phyloP scores from a whole-genome alignment of 2,113 vertebrate species.

The Dolichallabes microphthalmus region DNA sequence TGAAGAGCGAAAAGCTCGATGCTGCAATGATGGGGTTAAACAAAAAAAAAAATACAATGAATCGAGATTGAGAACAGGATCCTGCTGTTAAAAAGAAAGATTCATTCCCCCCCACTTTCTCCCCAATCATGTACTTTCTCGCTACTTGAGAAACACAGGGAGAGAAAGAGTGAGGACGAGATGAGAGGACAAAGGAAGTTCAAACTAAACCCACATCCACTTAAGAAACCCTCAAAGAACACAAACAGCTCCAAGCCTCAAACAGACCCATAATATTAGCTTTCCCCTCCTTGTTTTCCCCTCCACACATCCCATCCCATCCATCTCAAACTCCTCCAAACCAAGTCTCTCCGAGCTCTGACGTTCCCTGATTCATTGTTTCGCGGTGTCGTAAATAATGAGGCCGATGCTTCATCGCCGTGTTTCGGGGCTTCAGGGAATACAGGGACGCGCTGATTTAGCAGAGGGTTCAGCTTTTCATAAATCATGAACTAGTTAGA shows the following conservation, averaged over 20 bases:
- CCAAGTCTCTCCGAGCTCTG: constrained; percentile 11
- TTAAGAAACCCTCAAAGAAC: constrained; percentile 54
- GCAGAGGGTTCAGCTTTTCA: constrained; percentile 15
- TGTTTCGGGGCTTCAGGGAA: constrained; percentile 14
- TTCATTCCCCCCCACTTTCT: background rate
- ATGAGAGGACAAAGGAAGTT: constrained; percentile 48
- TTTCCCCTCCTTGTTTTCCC: constrained; percentile 24
- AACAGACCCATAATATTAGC: constrained; percentile 37
- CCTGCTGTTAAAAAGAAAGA: background rate
- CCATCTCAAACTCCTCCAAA: constrained; percentile 26
- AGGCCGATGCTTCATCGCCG: constrained; percentile 8
- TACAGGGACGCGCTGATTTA: constrained; percentile 29
- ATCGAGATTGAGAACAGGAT: background rate
- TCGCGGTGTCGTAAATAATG: constrained; percentile 12
- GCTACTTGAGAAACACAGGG: background rate
- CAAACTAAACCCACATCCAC: constrained; percentile 52
- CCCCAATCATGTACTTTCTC: background rate
- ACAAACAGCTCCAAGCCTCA: constrained; percentile 43
- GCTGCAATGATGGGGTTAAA: background rate
- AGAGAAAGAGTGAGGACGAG: background rate
- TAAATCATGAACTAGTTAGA: constrained; percentile 28
- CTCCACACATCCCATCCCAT: constrained; percentile 16
- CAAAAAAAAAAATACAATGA: background rate
- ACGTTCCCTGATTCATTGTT: background rate
- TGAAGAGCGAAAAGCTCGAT: background rate